A percentile compares a stretch with the other conserved stretches of the same genome.
These are phyloP conservation scores for Teleopsis dalmanni DNA, from an alignment of 1,140 invertebrate genomes.

Conservation along the genomic window DNA sequence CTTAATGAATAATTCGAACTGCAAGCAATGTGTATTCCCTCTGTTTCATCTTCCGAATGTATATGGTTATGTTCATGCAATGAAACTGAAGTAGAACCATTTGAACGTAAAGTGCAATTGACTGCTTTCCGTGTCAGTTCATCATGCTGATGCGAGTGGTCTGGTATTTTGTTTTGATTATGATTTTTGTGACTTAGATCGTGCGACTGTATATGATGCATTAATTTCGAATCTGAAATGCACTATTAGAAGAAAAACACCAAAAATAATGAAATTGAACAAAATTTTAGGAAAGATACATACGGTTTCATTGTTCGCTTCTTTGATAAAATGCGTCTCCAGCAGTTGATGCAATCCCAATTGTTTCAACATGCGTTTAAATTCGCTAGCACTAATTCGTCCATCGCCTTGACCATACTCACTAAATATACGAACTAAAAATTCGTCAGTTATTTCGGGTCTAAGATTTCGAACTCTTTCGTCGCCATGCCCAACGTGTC, in stretches of 20 bases:
- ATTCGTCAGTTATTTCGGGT: constrained; percentile 33
- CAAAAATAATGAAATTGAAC: constrained; percentile 14
- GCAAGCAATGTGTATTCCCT: not conserved
- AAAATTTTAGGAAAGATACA: constrained; percentile 24
- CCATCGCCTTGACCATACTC: constrained; percentile 51
- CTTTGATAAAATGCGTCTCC: constrained; percentile 20
- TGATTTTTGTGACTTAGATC: constrained; percentile 21
- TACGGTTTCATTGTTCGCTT: constrained; percentile 46
- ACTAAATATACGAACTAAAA: constrained; percentile 48
- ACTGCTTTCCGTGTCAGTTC: not conserved
- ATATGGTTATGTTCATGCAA: not conserved
- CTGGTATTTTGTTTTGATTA: constrained; percentile 8
- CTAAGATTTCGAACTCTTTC: constrained; percentile 7
- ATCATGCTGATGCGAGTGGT: not conserved
- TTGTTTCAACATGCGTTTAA: constrained; percentile 56
- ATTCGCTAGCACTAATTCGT: constrained; percentile 56
- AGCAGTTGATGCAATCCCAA: constrained; percentile 53
- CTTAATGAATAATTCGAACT: constrained; percentile 23
- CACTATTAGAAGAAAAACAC: constrained; percentile 13
- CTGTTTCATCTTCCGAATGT: not conserved
- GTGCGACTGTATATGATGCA: constrained; percentile 34
- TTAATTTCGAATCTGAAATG: constrained; percentile 21
- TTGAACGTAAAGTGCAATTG: not conserved
- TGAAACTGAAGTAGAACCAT: constrained; percentile 1
- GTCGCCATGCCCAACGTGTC: constrained; percentile 27